Base-by-base conservation (phyloP, 2,113 vertebrate species). In the Phainopepla nitens region DNA sequence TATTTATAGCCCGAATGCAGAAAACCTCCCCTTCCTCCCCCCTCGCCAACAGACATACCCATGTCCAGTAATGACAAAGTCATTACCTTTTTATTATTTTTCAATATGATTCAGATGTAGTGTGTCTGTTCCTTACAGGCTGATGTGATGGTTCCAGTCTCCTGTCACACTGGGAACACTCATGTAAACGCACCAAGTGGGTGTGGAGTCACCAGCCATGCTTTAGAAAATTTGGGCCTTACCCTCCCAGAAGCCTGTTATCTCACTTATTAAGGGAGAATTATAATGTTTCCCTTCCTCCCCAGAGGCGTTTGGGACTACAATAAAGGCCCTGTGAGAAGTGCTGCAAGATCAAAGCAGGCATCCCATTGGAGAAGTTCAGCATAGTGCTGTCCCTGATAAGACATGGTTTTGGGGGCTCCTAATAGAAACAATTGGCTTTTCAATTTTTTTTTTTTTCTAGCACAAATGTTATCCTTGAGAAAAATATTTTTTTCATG, bases 71-170 rank as follows among this genome's bases (percentile, higher is more conserved):
- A 98, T 98, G 98, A 98, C 97, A 98, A 98, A 98, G 97, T 98
- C 97, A 98, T 98, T 98, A 98, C 93, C 96, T 97, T 98, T 98
- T 98, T 98, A 98, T 98, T 96, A 98, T 97, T 98, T 98, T 98
- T 98, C 98, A 97, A 98, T 98, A 97, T 95, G 95, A 95, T 98
- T 97, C 96, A 97, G 97, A 95, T 97, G 90, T 96, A 96, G 95
- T 35, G 11, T 94, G 97, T 93, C 94, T 96, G 16, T 51, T 96
- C 93, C 90, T 65, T 27, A 41, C 68, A 51, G 50, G 75, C 93
- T 72, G 91, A 68, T 84, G 95, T 33, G 91, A 72, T 64, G 94
- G 85, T 87, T 94, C 35, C 1, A 0, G 29, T 79, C 90, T 91
- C 36, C 29, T 4, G 11, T 6, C 58, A 42, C 28, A 2, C 79